A percentile compares a stretch with the other conserved stretches of the same genome.
These are phyloP conservation scores for Pomacea canaliculata DNA, from an alignment of 2,888 invertebrate species.

Conservation along the genomic window DNA sequence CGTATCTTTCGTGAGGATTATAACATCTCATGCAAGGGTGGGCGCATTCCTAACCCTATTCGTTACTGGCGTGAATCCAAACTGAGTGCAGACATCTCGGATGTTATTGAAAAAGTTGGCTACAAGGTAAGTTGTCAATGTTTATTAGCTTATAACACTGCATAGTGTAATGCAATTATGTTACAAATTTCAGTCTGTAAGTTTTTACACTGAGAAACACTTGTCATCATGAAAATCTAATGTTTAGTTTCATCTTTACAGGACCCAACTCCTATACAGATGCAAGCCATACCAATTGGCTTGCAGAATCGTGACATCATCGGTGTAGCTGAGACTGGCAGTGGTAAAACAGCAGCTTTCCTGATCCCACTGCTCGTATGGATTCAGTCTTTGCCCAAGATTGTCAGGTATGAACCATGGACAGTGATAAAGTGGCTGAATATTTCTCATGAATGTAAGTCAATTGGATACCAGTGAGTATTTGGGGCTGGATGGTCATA, in stretches of 20 bases:
- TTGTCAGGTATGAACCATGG: conserved; percentile 76
- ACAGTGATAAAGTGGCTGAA: neutral
- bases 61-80: conserved; percentile 92
- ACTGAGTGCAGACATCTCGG: conserved; percentile 87
- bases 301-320: conserved; percentile 85
- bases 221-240: no score
- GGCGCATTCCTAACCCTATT: conserved; percentile 95
- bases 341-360: conserved; percentile 98
- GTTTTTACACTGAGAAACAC: neutral
- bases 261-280: conserved; percentile 98
- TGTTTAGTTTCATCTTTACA: conserved; percentile 37
- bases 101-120: conserved; percentile 93
- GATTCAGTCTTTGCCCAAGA: conserved; percentile 98
- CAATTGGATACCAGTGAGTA: neutral
- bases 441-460: neutral
- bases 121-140: conserved; percentile 76
- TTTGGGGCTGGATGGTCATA: neutral
- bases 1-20: conserved; percentile 99
- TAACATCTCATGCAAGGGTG: conserved; percentile 97
- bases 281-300: conserved; percentile 99
- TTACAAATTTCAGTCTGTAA: neutral
- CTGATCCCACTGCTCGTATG: conserved; percentile 95
- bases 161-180: no score
- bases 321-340: conserved; percentile 99
- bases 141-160: no score